These are phyloP conservation scores for Busseola fusca DNA, from an alignment of 2,888 invertebrate genomes.

Conservation along the genomic window DNA sequence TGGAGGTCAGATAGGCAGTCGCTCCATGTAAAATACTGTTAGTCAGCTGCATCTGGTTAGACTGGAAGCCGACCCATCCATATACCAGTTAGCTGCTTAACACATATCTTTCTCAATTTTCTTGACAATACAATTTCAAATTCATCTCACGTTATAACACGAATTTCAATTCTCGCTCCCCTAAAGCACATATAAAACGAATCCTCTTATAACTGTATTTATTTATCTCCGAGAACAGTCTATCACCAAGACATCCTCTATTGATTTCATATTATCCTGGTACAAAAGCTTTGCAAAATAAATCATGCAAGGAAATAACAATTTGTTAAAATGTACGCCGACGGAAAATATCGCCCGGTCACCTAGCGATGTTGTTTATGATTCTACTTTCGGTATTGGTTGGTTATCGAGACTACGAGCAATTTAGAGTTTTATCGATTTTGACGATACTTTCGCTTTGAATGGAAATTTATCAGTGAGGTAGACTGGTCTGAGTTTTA, in stretches of 20 bases:
- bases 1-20: no score
- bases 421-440: slow-evolving; percentile 36
- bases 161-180: slow-evolving; percentile 22
- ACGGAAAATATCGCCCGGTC: slow-evolving; percentile 54
- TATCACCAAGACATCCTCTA: slow-evolving; percentile 43
- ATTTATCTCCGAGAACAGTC: slow-evolving; percentile 20
- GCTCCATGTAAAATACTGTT: no score
- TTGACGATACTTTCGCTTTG: slow-evolving; percentile 23
- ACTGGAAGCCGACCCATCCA: no score
- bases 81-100: background rate
- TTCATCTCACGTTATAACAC: slow-evolving; percentile 15
- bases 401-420: slow-evolving; percentile 20
- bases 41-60: no score
- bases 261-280: slow-evolving; percentile 61
- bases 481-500: background rate
- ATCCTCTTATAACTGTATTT: slow-evolving; percentile 24
- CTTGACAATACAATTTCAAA: slow-evolving; percentile 25
- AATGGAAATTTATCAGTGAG: slow-evolving; percentile 7
- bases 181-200: slow-evolving; percentile 11
- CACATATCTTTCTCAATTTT: background rate
- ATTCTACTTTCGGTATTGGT: slow-evolving; percentile 25
- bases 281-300: slow-evolving; percentile 57
- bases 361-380: slow-evolving; percentile 42
- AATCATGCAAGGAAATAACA: slow-evolving; percentile 61
- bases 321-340: slow-evolving; percentile 60